These are phyloP conservation scores for Vireo altiloquus DNA, from an alignment of 2,113 vertebrate genomes.

Conservation along the genomic window DNA sequence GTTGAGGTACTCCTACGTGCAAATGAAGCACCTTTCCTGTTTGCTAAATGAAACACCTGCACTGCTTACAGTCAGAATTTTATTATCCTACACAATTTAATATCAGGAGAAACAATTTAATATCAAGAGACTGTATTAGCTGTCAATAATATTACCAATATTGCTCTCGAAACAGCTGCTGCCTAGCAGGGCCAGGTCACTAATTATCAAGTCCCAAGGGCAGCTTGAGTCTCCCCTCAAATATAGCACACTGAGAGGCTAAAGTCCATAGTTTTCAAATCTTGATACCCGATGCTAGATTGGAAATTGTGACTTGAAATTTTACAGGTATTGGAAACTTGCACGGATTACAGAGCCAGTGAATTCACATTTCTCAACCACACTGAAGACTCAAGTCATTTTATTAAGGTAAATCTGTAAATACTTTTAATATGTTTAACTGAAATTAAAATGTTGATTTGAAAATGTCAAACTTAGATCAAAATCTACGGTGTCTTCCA, in stretches of 20 bases:
- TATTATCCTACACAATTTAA: background rate
- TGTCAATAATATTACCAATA: background rate
- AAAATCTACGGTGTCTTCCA: accelerated
- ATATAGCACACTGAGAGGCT: background rate
- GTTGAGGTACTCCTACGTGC: background rate
- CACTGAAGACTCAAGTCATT: background rate
- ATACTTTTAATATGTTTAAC: background rate
- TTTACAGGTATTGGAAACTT: background rate
- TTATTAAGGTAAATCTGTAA: background rate
- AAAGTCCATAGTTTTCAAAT: background rate
- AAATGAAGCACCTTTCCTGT: background rate
- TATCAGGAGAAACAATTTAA: background rate
- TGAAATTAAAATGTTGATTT: background rate
- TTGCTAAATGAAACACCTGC: background rate
- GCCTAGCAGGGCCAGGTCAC: background rate
- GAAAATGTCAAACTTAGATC: background rate
- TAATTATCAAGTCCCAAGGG: background rate
- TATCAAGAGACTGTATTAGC: background rate
- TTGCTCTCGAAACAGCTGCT: background rate
- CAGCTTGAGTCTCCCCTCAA: background rate
- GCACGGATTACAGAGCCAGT: background rate
- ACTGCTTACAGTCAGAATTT: background rate
- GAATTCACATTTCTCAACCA: background rate
- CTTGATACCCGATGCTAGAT: too few relatives aligned
- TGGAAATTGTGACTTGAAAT: background rate